phyloP scores from a whole-genome alignment of 2,888 invertebrate species.

The Ferrisia virgata region DNA sequence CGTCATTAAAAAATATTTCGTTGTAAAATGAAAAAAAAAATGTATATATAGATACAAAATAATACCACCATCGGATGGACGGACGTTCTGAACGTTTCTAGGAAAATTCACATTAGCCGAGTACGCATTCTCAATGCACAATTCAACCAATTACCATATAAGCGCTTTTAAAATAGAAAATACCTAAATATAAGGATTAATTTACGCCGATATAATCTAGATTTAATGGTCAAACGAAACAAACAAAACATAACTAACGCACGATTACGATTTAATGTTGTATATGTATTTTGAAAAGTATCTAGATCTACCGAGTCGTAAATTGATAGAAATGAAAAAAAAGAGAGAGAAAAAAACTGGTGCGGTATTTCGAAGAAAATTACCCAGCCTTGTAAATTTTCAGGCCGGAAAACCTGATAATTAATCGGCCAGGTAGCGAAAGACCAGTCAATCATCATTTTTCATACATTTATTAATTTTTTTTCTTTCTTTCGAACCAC shows the following conservation, averaged over 20 bases:
- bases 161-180: constrained; percentile 6
- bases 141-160: neutral
- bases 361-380: neutral
- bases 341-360: too few relatives aligned
- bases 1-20: neutral
- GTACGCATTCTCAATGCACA: neutral
- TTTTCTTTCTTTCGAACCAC: neutral
- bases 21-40: neutral
- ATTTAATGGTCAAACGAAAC: neutral
- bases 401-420: neutral
- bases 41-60: too few relatives aligned
- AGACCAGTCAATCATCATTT: constrained; percentile 5
- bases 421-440: neutral
- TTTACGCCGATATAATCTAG: neutral
- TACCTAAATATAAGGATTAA: neutral
- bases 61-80: too few relatives aligned
- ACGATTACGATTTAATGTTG: neutral
- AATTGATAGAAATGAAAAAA: neutral
- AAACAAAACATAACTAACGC: neutral
- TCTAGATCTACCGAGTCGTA: neutral
- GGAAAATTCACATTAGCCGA: neutral
- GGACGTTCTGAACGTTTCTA: neutral
- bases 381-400: neutral
- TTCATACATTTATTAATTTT: constrained; percentile 7
- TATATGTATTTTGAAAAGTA: too few relatives aligned